Conservation (phyloP, 2,113 vertebrate species). For the Todiramphus saurophagus region DNA sequence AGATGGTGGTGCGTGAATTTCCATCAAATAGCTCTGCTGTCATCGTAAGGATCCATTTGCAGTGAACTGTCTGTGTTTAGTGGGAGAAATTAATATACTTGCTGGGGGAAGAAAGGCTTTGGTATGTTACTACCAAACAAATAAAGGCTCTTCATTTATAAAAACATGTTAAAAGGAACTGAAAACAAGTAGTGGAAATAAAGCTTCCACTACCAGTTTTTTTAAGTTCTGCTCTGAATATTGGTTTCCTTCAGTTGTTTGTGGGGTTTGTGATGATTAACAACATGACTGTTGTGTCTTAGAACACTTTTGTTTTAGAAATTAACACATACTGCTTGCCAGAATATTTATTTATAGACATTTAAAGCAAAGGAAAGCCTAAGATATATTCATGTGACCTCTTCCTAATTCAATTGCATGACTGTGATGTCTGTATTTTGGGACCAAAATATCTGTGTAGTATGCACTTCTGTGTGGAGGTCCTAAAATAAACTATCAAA, state of each 20-base stretch:
- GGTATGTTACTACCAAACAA: neutral
- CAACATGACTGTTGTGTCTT: neutral
- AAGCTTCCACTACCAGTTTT: neutral
- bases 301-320: neutral
- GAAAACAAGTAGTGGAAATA: neutral
- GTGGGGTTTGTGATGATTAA: neutral
- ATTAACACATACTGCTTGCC: conserved; percentile 32
- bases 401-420: neutral
- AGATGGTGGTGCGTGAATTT: conserved; percentile 76
- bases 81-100: conserved; percentile 38
- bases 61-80: conserved; percentile 66
- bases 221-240: neutral
- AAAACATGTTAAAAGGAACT: neutral
- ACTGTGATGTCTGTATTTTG: neutral
- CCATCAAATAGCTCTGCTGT: conserved; percentile 78
- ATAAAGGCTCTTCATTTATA: neutral
- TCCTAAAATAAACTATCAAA: neutral
- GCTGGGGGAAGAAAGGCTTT: neutral
- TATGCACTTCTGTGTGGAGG: neutral
- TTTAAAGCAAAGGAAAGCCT: neutral
- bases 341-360: conserved; percentile 52
- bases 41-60: conserved; percentile 71
- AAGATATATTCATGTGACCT: neutral
- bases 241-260: neutral
- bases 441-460: neutral